These are phyloP conservation scores for Sphaeridia pumilis DNA, from an alignment of 2,888 invertebrate genomes.

Conservation along the genomic window DNA sequence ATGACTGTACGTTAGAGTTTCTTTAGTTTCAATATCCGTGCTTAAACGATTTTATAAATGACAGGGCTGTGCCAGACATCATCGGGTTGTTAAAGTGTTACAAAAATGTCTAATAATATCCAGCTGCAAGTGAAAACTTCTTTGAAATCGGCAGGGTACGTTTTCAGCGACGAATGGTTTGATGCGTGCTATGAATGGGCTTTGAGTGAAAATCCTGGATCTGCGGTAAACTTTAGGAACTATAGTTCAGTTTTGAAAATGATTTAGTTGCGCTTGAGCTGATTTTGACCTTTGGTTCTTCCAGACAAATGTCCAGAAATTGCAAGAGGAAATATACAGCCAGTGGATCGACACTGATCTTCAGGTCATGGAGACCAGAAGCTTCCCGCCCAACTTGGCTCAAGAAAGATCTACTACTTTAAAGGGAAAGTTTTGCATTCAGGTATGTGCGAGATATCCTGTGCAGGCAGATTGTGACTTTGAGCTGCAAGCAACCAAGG, in stretches of 20 bases:
- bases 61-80: no score
- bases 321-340: slow-evolving; percentile 47
- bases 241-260: no score
- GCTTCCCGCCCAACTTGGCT: slow-evolving; percentile 48
- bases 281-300: not conserved
- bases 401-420: slow-evolving; percentile 43
- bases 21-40: no score
- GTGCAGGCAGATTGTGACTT: not conserved
- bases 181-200: slow-evolving; percentile 26
- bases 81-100: no score
- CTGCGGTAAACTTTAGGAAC: not conserved
- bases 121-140: no score
- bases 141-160: not conserved
- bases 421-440: slow-evolving; percentile 49
- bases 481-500: not conserved
- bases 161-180: slow-evolving; percentile 30
- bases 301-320: slow-evolving; percentile 7
- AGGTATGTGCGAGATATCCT: slow-evolving; percentile 39
- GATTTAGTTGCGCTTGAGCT: no score
- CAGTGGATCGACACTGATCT: slow-evolving; percentile 58
- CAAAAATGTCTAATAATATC: no score
- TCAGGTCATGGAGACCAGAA: slow-evolving; percentile 51
- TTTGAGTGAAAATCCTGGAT: slow-evolving; percentile 13
- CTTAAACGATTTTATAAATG: no score
- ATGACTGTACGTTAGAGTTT: no score